Evolutionary conservation across 2,113 vertebrate genomes (phyloP).

Genomic region (Barnardius zonarius): DNA sequence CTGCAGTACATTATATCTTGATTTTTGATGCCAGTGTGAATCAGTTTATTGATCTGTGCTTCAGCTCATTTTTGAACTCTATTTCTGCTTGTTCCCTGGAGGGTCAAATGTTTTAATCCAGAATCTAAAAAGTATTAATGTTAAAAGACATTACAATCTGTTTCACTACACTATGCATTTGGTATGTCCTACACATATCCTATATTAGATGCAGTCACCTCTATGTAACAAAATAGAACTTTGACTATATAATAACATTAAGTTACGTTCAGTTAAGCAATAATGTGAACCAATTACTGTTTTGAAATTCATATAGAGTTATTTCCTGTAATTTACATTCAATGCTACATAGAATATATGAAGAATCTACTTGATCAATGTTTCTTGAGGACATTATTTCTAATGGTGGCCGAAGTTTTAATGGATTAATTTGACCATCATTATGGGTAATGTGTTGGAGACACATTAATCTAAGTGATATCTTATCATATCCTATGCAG

Average conservation of each 20-base stretch:
- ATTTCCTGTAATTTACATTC: not conserved
- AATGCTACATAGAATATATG: not conserved
- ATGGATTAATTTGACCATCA: slow-evolving; percentile 53
- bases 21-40: slow-evolving; percentile 11
- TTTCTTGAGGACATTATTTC: slow-evolving; percentile 30
- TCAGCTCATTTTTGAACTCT: slow-evolving; percentile 9
- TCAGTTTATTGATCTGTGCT: slow-evolving; percentile 38
- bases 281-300: not conserved
- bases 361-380: slow-evolving; percentile 33
- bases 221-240: not conserved
- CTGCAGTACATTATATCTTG: not conserved
- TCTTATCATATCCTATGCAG: slow-evolving; percentile 26
- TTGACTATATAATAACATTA: not conserved
- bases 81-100: slow-evolving; percentile 13
- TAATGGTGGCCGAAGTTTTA: slow-evolving; percentile 47
- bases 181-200: not conserved
- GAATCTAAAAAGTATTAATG: not conserved
- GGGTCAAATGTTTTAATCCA: not conserved
- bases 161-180: not conserved
- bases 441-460: slow-evolving; percentile 27
- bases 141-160: not conserved
- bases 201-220: not conserved
- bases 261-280: not conserved
- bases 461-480: slow-evolving; percentile 52
- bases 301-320: not conserved